A percentile compares a stretch with the other conserved stretches of the same genome.
These are phyloP conservation scores for Pheosia tremula DNA, from an alignment of 2,888 invertebrate species.

Conservation along the genomic window DNA sequence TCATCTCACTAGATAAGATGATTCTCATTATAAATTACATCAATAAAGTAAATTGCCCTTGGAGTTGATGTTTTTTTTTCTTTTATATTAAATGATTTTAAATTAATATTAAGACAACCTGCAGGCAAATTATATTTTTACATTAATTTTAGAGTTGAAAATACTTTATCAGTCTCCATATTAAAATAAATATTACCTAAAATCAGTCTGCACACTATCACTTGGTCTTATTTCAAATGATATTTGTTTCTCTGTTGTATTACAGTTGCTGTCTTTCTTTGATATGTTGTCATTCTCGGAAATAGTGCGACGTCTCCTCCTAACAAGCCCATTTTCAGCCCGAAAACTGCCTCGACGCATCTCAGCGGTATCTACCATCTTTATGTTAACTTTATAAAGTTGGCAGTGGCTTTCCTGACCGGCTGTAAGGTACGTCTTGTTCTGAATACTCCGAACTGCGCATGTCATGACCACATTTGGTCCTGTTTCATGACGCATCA, in stretches of 20 bases:
- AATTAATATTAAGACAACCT: too few relatives aligned
- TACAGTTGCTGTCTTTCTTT: conserved; percentile 72
- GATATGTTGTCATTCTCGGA: conserved; percentile 82
- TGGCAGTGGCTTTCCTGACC: conserved; percentile 97
- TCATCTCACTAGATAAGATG: conserved; percentile 1
- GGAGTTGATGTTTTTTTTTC: too few relatives aligned
- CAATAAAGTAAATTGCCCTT: not conserved
- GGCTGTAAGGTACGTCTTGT: conserved; percentile 92
- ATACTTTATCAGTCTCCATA: too few relatives aligned
- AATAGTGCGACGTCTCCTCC: conserved; percentile 78
- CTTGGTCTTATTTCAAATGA: conserved; percentile 90
- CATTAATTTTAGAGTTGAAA: too few relatives aligned
- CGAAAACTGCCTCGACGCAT: conserved; percentile 84
- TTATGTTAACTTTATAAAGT: conserved; percentile 89
- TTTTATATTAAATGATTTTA: too few relatives aligned
- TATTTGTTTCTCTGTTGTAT: conserved; percentile 84
- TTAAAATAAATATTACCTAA: conserved; percentile 78
- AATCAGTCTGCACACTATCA: conserved; percentile 94
- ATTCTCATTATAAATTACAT: not conserved
- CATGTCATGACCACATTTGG: conserved; percentile 97
- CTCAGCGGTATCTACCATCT: conserved; percentile 83
- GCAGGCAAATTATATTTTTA: too few relatives aligned
- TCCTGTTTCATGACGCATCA: conserved; percentile 95
- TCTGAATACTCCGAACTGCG: conserved; percentile 88
- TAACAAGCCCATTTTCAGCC: conserved; percentile 76